Percentiles rank a stretch among this genome's conserved stretches.
These are phyloP conservation scores for Sinhomidia bicolor DNA, from an alignment of 2,888 invertebrate species.

Conservation along the genomic window DNA sequence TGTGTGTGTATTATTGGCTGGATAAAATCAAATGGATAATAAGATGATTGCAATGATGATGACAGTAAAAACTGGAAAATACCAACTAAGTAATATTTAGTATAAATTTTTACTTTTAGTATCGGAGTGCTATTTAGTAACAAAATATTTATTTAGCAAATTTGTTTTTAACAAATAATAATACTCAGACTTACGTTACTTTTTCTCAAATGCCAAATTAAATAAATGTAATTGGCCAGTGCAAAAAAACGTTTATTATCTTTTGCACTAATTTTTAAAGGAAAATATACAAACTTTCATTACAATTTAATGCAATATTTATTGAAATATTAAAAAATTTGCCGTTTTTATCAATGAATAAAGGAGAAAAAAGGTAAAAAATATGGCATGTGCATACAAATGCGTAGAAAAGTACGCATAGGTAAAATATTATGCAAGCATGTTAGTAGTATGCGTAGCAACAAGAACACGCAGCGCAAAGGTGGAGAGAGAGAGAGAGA, in stretches of 20 bases:
- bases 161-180: too few species aligned
- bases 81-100: neutral
- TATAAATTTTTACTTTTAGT: neutral
- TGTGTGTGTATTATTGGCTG: too few species aligned
- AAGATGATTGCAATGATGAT: neutral
- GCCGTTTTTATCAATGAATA: neutral
- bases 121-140: neutral
- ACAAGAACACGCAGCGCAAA: neutral
- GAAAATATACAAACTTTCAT: too few species aligned
- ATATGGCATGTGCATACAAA: neutral
- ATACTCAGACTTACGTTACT: too few species aligned
- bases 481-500: neutral
- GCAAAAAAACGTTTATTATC: too few species aligned
- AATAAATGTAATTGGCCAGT: too few species aligned
- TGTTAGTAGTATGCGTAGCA: neutral
- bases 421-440: neutral
- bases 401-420: neutral
- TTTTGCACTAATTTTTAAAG: too few species aligned
- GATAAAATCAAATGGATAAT: too few species aligned
- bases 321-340: neutral
- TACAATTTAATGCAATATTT: neutral
- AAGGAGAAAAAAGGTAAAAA: neutral
- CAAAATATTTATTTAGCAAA: neutral
- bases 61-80: slow-evolving; percentile 12
- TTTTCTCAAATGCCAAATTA: too few species aligned